phyloP scores from a whole-genome alignment of 2,888 invertebrate species.

The Cremastinae sp. region DNA sequence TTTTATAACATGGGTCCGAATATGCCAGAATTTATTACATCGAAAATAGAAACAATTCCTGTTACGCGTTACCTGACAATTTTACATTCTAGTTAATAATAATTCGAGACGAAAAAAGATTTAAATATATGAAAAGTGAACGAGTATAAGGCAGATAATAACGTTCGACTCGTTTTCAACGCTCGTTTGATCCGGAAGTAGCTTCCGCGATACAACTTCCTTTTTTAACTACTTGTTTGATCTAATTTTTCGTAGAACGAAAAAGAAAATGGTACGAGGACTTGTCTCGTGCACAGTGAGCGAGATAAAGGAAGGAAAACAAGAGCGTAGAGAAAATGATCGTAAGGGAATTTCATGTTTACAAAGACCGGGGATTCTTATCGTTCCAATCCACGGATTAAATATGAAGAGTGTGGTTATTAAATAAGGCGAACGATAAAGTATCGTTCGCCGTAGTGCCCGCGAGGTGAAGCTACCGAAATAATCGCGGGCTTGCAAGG shows the following conservation, averaged over 20 bases:
- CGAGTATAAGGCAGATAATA: too few species aligned
- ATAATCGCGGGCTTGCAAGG: too few species aligned
- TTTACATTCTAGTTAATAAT: too few species aligned
- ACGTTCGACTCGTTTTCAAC: too few species aligned
- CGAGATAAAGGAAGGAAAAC: conserved; percentile 17
- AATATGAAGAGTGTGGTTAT: conserved; percentile 32
- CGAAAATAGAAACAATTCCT: too few species aligned
- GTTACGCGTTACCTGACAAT: too few species aligned
- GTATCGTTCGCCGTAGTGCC: not conserved
- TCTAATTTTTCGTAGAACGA: not conserved
- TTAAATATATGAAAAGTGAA: not conserved
- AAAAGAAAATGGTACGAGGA: not conserved
- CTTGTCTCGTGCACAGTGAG: not conserved
- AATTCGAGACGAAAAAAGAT: not conserved
- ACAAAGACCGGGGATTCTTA: conserved; percentile 57
- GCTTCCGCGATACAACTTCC: not conserved
- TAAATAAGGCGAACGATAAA: conserved; percentile 12
- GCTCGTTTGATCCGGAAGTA: too few species aligned
- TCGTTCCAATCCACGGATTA: conserved; percentile 41
- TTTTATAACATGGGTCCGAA: not conserved
- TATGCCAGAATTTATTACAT: too few species aligned
- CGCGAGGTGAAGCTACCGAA: too few species aligned
- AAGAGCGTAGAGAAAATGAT: conserved; percentile 20
- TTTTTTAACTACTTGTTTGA: too few species aligned
- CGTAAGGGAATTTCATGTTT: conserved; percentile 26